These are phyloP conservation scores for Pionites leucogaster DNA, from an alignment of 2,113 vertebrate genomes.

Conservation along the genomic window DNA sequence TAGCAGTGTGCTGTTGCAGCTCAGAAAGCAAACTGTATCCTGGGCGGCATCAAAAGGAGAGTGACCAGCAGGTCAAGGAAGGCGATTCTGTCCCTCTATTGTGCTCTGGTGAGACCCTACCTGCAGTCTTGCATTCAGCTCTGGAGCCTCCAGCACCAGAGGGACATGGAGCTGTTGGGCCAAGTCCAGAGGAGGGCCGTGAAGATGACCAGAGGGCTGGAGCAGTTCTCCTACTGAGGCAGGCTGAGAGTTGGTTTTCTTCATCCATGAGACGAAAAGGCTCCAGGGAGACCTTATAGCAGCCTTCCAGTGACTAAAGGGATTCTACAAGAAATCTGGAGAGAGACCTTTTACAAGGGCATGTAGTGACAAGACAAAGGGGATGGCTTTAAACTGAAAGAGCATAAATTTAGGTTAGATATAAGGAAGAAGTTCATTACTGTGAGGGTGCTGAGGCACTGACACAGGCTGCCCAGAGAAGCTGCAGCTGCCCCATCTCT, in stretches of 20 bases:
- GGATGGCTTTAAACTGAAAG: not conserved
- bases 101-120: not conserved
- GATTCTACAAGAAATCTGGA: not conserved
- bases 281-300: not conserved
- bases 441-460: not conserved
- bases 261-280: not conserved
- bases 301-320: not conserved
- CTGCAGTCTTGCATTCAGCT: not conserved
- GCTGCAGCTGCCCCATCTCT: not conserved
- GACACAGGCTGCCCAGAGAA: not conserved
- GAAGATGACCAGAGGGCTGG: not conserved
- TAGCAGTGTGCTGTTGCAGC: not conserved
- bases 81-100: not conserved
- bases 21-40: not conserved
- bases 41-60: not conserved
- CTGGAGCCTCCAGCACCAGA: not conserved
- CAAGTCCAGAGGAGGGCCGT: not conserved
- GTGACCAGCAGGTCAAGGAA: not conserved
- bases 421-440: not conserved
- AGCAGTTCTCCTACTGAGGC: not conserved
- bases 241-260: not conserved
- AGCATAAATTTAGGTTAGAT: not conserved
- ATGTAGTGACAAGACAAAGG: not conserved
- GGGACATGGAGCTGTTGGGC: not conserved
- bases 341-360: not conserved